Base-by-base conservation (phyloP, 2,888 invertebrate species). In the Tridacna crocea region DNA sequence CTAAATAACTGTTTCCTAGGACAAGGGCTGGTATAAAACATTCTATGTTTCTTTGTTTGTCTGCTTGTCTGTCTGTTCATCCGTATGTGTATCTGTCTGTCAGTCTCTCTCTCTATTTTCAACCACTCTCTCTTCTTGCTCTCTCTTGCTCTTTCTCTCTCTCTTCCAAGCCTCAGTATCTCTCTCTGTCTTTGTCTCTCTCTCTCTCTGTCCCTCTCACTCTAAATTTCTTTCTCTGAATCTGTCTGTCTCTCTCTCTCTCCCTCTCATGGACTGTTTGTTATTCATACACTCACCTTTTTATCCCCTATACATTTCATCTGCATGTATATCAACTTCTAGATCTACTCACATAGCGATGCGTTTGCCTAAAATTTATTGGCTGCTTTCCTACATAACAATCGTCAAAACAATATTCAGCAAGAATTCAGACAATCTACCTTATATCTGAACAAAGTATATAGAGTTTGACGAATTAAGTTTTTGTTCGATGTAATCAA, bases 221-320 rank as follows among this genome's bases (percentile, higher is more conserved):
- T 19, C 55, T 55, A 3, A 3, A 10, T 55, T 11, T 55, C 55
- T 2, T 11, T 55, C 55, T 55, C 55, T 60, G 0, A 27, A 8
- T 26, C 17, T 22, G 6, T 73, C 26, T 19, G 36, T 60, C 27
- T 26, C 73, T 26, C 55, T 73, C 73, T 73, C 51, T 74, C 58
- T 79, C 60, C 27, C n/a, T 73, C 79, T 74, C 60, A 74, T 46
- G 73, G n/a, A 66, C 74, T 70, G 17, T 47, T 48, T 70, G 13
- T 66, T 27, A 4, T 19, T 12, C 27, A 26, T 36, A 4, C 3
- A 8, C 36, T 36, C 36, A 4, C 8, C 8, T 8, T 8, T 8
- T 36, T 36, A 4, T 36, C 8, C 36, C 3, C 8, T 36, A 36
- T 36, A 36, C 8, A 36, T 36, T 36, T 36, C 36, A 36, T 36